phyloP scores from a whole-genome alignment of 2,797 vertebrate genomes.

The Argyrosomus regius region DNA sequence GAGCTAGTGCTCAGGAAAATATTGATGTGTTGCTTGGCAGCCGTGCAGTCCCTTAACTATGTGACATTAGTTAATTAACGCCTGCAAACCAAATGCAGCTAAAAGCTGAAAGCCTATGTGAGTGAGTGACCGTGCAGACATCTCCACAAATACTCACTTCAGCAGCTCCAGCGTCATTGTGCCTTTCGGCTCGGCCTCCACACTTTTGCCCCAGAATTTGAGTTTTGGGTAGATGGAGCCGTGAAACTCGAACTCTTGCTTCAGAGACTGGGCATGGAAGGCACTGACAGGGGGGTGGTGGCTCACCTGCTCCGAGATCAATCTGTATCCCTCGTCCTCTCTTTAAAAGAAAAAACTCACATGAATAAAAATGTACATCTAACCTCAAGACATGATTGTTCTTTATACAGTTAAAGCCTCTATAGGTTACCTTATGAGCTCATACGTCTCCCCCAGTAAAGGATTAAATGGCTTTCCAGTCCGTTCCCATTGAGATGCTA shows the following conservation, averaged over 20 bases:
- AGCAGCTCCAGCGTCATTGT: constrained; percentile 96
- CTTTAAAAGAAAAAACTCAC: constrained; percentile 69
- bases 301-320: constrained; percentile 97
- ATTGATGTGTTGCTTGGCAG: no score
- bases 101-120: neutral
- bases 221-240: constrained; percentile 98
- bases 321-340: constrained; percentile 94
- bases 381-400: neutral
- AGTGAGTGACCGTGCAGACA: neutral
- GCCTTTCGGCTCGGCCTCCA: constrained; percentile 97
- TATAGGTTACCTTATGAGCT: constrained; percentile 89
- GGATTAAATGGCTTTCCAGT: constrained; percentile 99
- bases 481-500: constrained; percentile 98
- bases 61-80: no score
- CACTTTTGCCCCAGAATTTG: constrained; percentile 99
- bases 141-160: constrained; percentile 86
- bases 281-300: constrained; percentile 98
- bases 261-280: constrained; percentile 94
- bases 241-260: constrained; percentile 94
- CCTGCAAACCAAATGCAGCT: neutral
- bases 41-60: no score
- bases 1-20: no score
- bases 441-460: constrained; percentile 95
- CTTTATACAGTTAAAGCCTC: neutral
- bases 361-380: neutral